These are phyloP conservation scores for Danionella cerebrum DNA, from an alignment of 2,113 vertebrate genomes.

Conservation along the genomic window DNA sequence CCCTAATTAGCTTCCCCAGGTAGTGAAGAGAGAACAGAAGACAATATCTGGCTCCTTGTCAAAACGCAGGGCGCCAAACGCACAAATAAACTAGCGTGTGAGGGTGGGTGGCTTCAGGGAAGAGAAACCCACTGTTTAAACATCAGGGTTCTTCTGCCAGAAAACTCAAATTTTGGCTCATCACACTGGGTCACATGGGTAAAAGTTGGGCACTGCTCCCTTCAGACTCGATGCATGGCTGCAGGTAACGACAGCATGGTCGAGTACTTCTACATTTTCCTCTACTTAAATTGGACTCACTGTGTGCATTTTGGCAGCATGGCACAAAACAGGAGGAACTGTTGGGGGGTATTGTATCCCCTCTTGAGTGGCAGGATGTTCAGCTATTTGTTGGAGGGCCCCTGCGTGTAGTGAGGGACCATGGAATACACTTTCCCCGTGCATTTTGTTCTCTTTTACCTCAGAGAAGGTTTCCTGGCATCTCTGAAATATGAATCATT, in stretches of 20 bases:
- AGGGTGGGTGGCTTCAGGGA: constrained; percentile 12
- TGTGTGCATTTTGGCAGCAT: neutral
- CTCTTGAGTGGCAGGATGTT: constrained; percentile 13
- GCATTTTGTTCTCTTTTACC: neutral
- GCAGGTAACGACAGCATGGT: neutral
- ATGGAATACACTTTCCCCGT: neutral
- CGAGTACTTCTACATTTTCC: constrained; percentile 1
- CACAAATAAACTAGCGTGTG: constrained; percentile 23
- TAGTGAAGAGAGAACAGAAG: constrained; percentile 20
- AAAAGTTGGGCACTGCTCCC: neutral
- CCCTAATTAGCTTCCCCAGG: constrained; percentile 33
- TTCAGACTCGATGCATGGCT: neutral
- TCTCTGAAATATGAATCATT: neutral
- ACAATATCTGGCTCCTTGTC: constrained; percentile 23
- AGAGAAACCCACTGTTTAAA: constrained; percentile 5
- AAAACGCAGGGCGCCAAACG: constrained; percentile 2
- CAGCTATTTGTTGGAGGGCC: neutral
- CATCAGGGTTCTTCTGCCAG: constrained; percentile 8
- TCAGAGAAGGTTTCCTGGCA: neutral
- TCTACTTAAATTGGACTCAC: neutral
- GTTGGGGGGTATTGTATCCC: neutral
- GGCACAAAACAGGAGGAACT: neutral
- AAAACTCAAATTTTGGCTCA: constrained; percentile 15
- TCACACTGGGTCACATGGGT: neutral
- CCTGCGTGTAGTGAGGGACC: neutral